Conservation (phyloP, 2,888 invertebrate genomes). For the Cephus pulcher region DNA sequence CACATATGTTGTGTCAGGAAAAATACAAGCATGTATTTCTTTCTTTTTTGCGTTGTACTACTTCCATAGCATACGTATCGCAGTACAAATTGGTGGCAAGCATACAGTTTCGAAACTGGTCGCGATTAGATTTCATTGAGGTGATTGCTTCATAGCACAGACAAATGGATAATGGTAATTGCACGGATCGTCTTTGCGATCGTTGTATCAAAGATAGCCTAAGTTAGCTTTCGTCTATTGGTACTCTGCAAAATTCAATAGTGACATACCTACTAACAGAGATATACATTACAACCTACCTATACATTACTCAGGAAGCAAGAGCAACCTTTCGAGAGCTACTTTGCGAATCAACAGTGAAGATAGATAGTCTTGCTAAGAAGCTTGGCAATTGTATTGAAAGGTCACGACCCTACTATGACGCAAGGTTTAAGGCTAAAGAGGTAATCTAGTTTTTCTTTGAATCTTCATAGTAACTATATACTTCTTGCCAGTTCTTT, state of each 20-base stretch:
- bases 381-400: slow-evolving; percentile 88
- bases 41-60: no score
- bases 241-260: no score
- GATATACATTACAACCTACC: neutral
- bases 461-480: neutral
- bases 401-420: slow-evolving; percentile 91
- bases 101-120: slow-evolving; percentile 30
- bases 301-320: slow-evolving; percentile 72
- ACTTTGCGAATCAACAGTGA: slow-evolving; percentile 84
- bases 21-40: no score
- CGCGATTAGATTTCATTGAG: slow-evolving; percentile 51
- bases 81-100: slow-evolving; percentile 8
- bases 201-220: no score
- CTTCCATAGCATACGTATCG: neutral
- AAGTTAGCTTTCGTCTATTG: neutral
- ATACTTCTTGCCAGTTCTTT: neutral
- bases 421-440: slow-evolving; percentile 85
- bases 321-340: slow-evolving; percentile 84
- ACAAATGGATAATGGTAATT: slow-evolving; percentile 53
- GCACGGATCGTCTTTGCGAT: slow-evolving; percentile 23
- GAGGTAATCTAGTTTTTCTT: slow-evolving; percentile 68
- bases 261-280: no score
- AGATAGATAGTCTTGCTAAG: slow-evolving; percentile 82
- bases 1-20: no score
- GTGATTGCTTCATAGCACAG: slow-evolving; percentile 41